A percentile compares a stretch with the other conserved stretches of the same genome.
These are phyloP conservation scores for Harpagus bidentatus DNA, from an alignment of 2,113 vertebrate species.

Conservation along the genomic window DNA sequence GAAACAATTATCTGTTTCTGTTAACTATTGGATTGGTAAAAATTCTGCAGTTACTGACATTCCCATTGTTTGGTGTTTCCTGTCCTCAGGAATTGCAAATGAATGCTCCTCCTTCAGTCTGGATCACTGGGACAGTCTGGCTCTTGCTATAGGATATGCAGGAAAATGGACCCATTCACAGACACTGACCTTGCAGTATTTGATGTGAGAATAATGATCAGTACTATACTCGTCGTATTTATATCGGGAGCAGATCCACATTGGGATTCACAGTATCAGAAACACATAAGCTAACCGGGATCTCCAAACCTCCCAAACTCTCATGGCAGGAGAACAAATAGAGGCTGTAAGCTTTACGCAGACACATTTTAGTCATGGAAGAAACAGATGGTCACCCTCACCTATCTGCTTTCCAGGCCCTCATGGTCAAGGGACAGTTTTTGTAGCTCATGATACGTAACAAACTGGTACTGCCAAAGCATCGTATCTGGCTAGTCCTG, in stretches of 20 bases:
- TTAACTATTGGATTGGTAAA: neutral
- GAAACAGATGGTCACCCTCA: neutral
- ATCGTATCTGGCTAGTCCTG: neutral
- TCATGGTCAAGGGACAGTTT: neutral
- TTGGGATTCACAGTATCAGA: neutral
- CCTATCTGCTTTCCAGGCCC: neutral
- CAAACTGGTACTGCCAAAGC: neutral
- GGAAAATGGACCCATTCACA: neutral
- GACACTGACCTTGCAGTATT: neutral
- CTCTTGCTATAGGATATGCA: neutral
- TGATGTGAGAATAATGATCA: neutral
- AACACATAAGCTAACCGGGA: fast-evolving
- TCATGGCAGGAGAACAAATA: neutral
- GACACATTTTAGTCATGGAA: neutral
- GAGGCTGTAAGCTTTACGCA: neutral
- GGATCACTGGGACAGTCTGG: neutral
- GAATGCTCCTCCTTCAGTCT: neutral
- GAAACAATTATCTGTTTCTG: neutral
- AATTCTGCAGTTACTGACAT: neutral
- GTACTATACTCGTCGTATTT: neutral
- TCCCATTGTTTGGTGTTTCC: neutral
- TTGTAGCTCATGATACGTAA: neutral
- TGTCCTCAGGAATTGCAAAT: neutral
- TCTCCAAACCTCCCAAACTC: neutral
- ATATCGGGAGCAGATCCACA: neutral